Percentiles rank a stretch among this genome's conserved stretches.
Conservation (phyloP, 2,888 invertebrate genomes). For the Hybos culiciformis region DNA sequence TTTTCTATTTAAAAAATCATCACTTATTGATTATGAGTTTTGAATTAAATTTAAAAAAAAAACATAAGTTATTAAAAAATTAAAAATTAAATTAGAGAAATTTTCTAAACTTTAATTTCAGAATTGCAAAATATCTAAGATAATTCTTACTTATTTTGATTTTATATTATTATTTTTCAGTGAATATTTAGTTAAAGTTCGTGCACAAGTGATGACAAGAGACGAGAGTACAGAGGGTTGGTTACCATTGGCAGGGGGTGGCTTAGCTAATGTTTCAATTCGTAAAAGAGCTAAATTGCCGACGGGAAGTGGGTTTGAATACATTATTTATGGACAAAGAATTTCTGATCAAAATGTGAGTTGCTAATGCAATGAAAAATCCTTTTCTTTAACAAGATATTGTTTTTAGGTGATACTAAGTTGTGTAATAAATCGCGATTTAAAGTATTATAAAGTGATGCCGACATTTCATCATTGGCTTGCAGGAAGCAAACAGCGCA, state of each 20-base stretch:
- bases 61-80: too few relatives aligned
- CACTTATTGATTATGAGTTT: too few relatives aligned
- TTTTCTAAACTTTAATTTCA: too few relatives aligned
- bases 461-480: slow-evolving; percentile 98
- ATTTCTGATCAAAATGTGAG: slow-evolving; percentile 85
- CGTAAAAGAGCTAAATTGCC: slow-evolving; percentile 54
- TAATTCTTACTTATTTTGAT: too few relatives aligned
- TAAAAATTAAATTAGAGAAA: too few relatives aligned
- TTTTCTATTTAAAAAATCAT: too few relatives aligned
- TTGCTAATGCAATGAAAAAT: not conserved
- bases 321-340: slow-evolving; percentile 83
- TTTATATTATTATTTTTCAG: slow-evolving; percentile 40
- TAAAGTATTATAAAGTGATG: slow-evolving; percentile 95
- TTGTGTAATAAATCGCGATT: slow-evolving; percentile 89
- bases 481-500: slow-evolving; percentile 86
- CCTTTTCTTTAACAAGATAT: too few relatives aligned
- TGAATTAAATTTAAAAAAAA: too few relatives aligned
- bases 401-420: slow-evolving; percentile 69
- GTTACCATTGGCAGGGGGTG: slow-evolving; percentile 88
- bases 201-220: slow-evolving; percentile 97
- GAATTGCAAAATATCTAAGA: too few relatives aligned
- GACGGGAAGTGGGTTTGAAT: slow-evolving; percentile 53
- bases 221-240: slow-evolving; percentile 95
- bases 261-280: slow-evolving; percentile 85
- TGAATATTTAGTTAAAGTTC: slow-evolving; percentile 90